Conservation (phyloP, 2,113 vertebrate genomes). For the Bombycilla garrulus region DNA sequence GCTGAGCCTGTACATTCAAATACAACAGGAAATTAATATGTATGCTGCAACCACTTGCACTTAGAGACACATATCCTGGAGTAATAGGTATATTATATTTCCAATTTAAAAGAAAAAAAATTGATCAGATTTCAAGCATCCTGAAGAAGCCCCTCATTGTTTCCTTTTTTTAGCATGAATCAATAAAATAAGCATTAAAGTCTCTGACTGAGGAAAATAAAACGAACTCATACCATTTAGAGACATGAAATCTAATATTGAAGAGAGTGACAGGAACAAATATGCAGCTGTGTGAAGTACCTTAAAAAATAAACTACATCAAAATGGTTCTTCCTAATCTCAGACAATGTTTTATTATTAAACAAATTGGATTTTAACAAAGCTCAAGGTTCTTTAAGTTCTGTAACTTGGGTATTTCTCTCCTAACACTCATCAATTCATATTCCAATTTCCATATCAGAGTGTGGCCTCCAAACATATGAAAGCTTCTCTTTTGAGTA, state of each 20-base stretch:
- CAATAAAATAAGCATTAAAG: constrained; percentile 62
- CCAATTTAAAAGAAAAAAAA: constrained; percentile 53
- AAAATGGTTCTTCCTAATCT: not conserved
- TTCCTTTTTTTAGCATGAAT: constrained; percentile 34
- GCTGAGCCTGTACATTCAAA: constrained; percentile 13
- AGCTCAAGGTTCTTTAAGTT: not conserved
- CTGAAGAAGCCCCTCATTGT: constrained; percentile 44
- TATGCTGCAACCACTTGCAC: constrained; percentile 24
- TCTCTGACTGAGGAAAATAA: constrained; percentile 59
- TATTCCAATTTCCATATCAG: not conserved
- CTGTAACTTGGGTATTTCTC: not conserved
- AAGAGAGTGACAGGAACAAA: constrained; percentile 39
- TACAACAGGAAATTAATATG: constrained; percentile 36
- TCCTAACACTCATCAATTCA: not conserved
- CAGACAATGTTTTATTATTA: not conserved
- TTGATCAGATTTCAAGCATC: constrained; percentile 59
- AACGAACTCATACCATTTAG: constrained; percentile 29
- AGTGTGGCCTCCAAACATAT: not conserved
- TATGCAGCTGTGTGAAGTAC: not conserved
- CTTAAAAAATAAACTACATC: constrained; percentile 6
- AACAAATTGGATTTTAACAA: not conserved
- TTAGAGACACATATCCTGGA: constrained; percentile 39
- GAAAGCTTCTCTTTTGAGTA: not conserved
- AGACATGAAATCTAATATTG: constrained; percentile 35
- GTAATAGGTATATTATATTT: constrained; percentile 50